Conservation (phyloP, 2,888 invertebrate genomes). For the Parochlus steinenii region DNA sequence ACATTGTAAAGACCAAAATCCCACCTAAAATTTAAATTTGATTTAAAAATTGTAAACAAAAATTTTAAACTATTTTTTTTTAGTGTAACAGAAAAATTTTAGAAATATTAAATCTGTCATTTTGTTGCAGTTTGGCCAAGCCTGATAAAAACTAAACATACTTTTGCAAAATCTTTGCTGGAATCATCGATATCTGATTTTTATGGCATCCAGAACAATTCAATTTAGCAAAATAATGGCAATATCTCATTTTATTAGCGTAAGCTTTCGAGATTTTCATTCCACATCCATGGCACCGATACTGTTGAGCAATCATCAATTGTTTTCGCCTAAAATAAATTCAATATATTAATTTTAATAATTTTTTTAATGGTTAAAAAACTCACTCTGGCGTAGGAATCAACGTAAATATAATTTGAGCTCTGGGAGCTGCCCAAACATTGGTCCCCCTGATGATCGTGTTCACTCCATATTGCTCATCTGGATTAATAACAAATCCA, state of each 20-base stretch:
- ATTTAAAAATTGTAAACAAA: constrained; percentile 2
- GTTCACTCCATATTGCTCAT: constrained; percentile 32
- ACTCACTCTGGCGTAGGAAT: constrained; percentile 51
- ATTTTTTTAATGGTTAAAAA: constrained; percentile 5
- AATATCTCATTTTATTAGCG: constrained; percentile 58
- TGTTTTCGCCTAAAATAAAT: constrained; percentile 37
- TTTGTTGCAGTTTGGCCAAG: no score
- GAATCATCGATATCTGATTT: constrained; percentile 54
- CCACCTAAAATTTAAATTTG: constrained; percentile 21
- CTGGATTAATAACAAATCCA: constrained; percentile 49
- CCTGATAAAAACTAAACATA: constrained; percentile 13
- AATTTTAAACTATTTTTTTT: neutral
- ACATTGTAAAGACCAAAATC: constrained; percentile 52
- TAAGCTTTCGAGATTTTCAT: constrained; percentile 57
- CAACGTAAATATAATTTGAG: constrained; percentile 66
- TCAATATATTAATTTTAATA: no score
- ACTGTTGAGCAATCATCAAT: constrained; percentile 53
- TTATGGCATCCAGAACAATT: constrained; percentile 78
- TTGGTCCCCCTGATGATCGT: constrained; percentile 50
- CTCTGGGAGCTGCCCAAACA: constrained; percentile 72
- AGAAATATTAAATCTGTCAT: no score
- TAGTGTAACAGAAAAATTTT: constrained; percentile 19
- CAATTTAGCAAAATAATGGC: constrained; percentile 68
- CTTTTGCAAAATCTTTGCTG: constrained; percentile 40
- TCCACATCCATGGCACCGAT: constrained; percentile 72